Conservation (phyloP, 2,888 invertebrate genomes). For the Erebia epiphron region DNA sequence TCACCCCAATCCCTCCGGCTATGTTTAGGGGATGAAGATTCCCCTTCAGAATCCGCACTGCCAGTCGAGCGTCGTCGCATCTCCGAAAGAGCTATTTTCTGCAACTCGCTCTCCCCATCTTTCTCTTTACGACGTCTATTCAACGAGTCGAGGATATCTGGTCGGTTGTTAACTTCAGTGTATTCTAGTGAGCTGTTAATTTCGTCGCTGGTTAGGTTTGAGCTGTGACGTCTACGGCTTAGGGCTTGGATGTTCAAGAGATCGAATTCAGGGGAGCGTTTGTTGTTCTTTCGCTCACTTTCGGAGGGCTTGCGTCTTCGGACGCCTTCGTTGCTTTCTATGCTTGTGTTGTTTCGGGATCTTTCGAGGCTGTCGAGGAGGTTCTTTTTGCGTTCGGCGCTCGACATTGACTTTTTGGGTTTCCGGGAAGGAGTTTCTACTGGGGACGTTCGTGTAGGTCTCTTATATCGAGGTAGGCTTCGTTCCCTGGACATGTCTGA, state of each 20-base stretch:
- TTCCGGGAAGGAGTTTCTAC: constrained; percentile 69
- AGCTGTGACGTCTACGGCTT: constrained; percentile 73
- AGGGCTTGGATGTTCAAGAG: constrained; percentile 70
- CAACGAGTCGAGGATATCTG: constrained; percentile 75
- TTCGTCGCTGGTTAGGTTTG: constrained; percentile 77
- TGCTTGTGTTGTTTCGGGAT: constrained; percentile 75
- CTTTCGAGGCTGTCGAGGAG: constrained; percentile 76
- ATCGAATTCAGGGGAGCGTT: constrained; percentile 76
- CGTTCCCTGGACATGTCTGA: constrained; percentile 64
- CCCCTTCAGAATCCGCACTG: constrained; percentile 69
- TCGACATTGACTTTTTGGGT: constrained; percentile 78
- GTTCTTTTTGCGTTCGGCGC: constrained; percentile 76
- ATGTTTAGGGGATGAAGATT: constrained; percentile 68
- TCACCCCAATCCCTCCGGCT: constrained; percentile 63
- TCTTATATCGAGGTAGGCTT: constrained; percentile 67
- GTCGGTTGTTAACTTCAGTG: constrained; percentile 75
- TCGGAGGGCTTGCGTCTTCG: constrained; percentile 71
- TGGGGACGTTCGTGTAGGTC: constrained; percentile 67
- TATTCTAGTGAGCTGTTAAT: constrained; percentile 78
- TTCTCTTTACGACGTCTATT: constrained; percentile 62
- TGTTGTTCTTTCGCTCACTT: constrained; percentile 66
- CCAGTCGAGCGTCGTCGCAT: constrained; percentile 72
- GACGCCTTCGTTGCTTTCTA: constrained; percentile 73
- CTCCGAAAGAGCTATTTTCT: constrained; percentile 71
- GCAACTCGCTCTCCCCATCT: constrained; percentile 64